phyloP scores from a whole-genome alignment of 92 coral and sea anemone genomes.

The Muricea muricata region DNA sequence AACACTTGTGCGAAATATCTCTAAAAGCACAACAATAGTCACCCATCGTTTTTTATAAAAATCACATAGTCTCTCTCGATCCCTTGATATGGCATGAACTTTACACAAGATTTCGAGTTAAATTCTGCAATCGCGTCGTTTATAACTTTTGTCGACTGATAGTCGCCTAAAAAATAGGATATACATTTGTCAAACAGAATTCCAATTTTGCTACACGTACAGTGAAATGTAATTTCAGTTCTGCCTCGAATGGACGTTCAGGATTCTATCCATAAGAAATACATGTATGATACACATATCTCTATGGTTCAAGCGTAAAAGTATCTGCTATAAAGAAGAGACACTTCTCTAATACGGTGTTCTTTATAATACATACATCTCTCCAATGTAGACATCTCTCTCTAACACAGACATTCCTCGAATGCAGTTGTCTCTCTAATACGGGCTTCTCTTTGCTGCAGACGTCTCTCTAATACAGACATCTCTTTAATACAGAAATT shows the following conservation, averaged over 20 bases:
- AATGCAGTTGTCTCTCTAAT: not conserved
- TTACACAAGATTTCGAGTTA: constrained; percentile 23
- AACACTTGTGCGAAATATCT: not conserved
- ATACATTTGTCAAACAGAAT: not conserved
- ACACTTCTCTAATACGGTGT: not conserved
- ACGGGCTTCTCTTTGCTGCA: not conserved
- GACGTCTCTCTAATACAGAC: not conserved
- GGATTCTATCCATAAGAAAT: not conserved
- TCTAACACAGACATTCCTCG: not conserved
- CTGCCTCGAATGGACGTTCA: too few species aligned
- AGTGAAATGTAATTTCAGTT: too few species aligned
- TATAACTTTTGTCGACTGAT: not conserved
- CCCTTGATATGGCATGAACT: not conserved
- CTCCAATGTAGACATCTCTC: not conserved
- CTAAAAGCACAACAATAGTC: not conserved
- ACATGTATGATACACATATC: not conserved
- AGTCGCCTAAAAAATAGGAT: not conserved
- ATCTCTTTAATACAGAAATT: not conserved
- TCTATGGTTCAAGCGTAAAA: not conserved
- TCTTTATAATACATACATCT: not conserved
- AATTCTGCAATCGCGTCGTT: not conserved
- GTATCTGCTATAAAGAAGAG: not conserved
- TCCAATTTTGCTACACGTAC: too few species aligned
- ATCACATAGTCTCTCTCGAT: not conserved
- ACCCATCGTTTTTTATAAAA: constrained; percentile 12